Base-by-base conservation (phyloP, 2,888 invertebrate species). In the Ophioninae sp. region DNA sequence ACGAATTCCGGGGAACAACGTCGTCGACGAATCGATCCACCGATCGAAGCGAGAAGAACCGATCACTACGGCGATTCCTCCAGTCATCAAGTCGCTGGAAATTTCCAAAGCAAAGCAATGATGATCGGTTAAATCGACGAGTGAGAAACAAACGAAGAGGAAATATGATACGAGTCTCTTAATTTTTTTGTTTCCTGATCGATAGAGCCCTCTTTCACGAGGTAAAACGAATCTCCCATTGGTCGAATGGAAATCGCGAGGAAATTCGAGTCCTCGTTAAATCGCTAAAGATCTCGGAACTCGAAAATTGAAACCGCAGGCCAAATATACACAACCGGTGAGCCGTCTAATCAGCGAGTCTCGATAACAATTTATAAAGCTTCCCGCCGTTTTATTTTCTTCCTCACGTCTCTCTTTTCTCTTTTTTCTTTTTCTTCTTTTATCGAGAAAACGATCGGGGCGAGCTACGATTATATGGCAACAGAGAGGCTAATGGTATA, bases 61-160 rank as follows among this genome's bases (percentile, higher is more conserved):
- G 84, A 83, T 78, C 83, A 84, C 64, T 86, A 87, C 85, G 78
- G 85, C 41, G 87, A 87, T 41, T 79, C 84, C 59, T 81, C 88
- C 61, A 80, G 87, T 58, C 85, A 79, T 44, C 87, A 89, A 59
- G 83, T 85, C 20, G 85, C 85, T 61, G 85, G 86, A 83, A 83
- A 87, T 13, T 83, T 87, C 64, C 79, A 73, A 77, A 82, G 76
- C 37, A 75, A 84, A 64, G 75, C 87, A 9, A 58, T 74, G 59
- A 82, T 87, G 69, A 83, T 78, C 65, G 87, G 85, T 68, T 88
- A 86, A 86, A 72, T 63, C 58, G 3, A 59, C 39, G 44, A 56
- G 23, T 30, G 2, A 3, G 30, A 30, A 30, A 59, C 6, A 23
- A 6, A 30, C 58, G n/a, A 58, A 22, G 6, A 9, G 56, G 23